These are phyloP conservation scores for Acrobasis consociella DNA, from an alignment of 2,888 invertebrate genomes.

Conservation along the genomic window DNA sequence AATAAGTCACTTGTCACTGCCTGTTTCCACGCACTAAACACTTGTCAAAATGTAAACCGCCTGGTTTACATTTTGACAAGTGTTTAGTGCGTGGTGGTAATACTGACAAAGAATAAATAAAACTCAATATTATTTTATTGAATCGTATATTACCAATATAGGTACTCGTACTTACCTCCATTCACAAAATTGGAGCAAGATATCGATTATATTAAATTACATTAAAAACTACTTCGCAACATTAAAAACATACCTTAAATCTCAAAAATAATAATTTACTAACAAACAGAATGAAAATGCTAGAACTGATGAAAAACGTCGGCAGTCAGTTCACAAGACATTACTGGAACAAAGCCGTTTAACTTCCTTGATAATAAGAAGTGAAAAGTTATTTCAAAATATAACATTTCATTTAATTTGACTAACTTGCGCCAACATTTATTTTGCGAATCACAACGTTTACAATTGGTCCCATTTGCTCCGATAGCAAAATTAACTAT, in stretches of 20 bases:
- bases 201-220: constrained; percentile 75
- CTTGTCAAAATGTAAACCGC: too few relatives aligned
- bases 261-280: constrained; percentile 82
- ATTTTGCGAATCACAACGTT: constrained; percentile 22
- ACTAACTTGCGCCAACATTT: not conserved
- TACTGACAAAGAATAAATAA: constrained; percentile 42
- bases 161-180: constrained; percentile 67
- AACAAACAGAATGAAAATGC: constrained; percentile 63
- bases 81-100: too few relatives aligned
- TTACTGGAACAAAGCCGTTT: constrained; percentile 15
- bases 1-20: too few relatives aligned
- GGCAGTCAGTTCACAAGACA: not conserved
- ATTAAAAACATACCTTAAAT: constrained; percentile 79
- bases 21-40: too few relatives aligned
- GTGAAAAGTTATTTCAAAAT: constrained; percentile 11
- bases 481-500: constrained; percentile 25
- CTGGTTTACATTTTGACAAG: too few relatives aligned
- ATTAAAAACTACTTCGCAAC: constrained; percentile 78
- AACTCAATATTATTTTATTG: constrained; percentile 47
- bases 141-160: constrained; percentile 73
- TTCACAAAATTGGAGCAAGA: constrained; percentile 63
- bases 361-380: not conserved
- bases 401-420: too few relatives aligned
- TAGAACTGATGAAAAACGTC: constrained; percentile 9
- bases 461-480: constrained; percentile 30